Percentiles rank a stretch among this genome's conserved stretches.
These are phyloP conservation scores for Pseudopipra pipra DNA, from an alignment of 2,113 vertebrate species.

Conservation along the genomic window DNA sequence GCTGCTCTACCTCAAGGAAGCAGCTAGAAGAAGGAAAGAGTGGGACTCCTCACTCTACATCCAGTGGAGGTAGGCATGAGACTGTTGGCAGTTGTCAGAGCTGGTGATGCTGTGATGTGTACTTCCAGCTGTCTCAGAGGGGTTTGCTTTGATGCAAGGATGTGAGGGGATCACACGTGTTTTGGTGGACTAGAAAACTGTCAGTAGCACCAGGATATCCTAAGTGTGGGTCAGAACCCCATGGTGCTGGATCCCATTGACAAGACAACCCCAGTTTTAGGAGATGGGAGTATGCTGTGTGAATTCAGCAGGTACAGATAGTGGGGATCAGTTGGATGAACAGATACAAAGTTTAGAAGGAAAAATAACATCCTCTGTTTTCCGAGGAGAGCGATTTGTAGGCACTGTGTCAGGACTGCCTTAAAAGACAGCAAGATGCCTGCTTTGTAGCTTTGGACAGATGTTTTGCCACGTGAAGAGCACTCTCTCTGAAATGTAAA, in stretches of 20 bases:
- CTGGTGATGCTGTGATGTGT: neutral
- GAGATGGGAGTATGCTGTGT: neutral
- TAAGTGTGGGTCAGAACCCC: neutral
- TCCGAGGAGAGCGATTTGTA: neutral
- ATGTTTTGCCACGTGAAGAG: neutral
- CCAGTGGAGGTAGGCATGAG: neutral
- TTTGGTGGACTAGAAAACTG: neutral
- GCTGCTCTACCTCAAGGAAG: neutral
- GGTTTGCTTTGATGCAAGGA: neutral
- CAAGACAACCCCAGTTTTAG: neutral
- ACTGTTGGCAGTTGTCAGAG: neutral
- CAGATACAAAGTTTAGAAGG: neutral
- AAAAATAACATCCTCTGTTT: neutral
- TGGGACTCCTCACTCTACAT: neutral
- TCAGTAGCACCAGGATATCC: neutral
- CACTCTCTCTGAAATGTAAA: neutral
- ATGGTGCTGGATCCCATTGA: neutral
- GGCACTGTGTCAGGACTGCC: neutral
- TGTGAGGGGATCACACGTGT: fast-evolving
- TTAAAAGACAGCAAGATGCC: neutral
- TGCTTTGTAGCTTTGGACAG: neutral
- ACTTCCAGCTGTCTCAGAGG: neutral
- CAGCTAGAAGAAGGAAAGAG: neutral
- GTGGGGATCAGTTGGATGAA: neutral
- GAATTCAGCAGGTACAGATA: neutral